Base-by-base conservation (phyloP, 2,797 vertebrate genomes). In the Eulemur mongoz region DNA sequence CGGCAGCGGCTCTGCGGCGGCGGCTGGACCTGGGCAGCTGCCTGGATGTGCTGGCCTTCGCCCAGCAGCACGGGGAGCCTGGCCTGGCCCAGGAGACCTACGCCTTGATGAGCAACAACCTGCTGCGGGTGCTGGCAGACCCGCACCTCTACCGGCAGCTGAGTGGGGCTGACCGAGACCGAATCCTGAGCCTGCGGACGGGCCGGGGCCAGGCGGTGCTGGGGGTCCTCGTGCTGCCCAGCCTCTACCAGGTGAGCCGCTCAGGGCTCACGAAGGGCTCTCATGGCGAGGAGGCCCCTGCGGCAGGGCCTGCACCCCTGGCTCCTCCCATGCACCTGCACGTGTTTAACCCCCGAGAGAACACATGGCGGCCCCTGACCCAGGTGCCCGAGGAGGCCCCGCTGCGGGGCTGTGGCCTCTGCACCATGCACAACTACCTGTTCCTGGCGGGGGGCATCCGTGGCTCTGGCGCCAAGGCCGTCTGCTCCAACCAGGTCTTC, bases 391-490 rank as follows among this genome's bases (percentile, higher is more conserved):
- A 86, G 13, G 98, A 97, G 86, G 97, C 86, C 10, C 96, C 97
- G 0, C 97, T 97, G 10, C 91, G 98, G 3, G 97, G 97, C 52
- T 98, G 96, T 5, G 97, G 93, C 0, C 94, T 97, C 9, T 98
- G 97, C 78, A 98, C 96, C 3, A 97, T 98, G 96, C 88, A 94
- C 96, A 98, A 98, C 90, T 98, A 98, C 83, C 82, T 98, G 73
- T 97, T 98, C 87, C 84, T 98, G 95, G 98, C 98, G 5, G 98
- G 98, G 0, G 98, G 98, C 85, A 78, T 98, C 78, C 97, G 98
- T 1, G 98, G 97, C 70, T 93, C 96, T 0, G 98, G 95, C 1
- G 40, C 89, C 4, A 15, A 69, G 54, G 97, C 97, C 1, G 69
- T 88, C 67, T 98, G 98, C 75, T 97, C 97, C 92, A 92, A 69